These are phyloP conservation scores for Neopelma chrysocephalum DNA, from an alignment of 2,797 vertebrate species.

Conservation along the genomic window DNA sequence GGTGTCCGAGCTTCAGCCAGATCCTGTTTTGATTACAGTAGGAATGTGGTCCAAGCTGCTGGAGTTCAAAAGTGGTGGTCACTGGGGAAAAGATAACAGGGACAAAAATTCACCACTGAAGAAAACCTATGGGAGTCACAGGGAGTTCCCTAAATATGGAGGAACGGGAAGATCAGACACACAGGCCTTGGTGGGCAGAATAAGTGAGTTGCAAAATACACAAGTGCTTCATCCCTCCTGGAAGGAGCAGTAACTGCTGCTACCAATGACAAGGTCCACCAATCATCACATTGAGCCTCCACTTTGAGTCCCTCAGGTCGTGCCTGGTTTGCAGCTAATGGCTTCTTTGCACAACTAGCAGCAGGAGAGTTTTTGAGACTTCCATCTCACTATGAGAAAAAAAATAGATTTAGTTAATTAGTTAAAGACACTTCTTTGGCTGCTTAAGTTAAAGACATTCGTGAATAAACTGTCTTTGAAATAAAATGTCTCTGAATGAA, in stretches of 20 bases:
- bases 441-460: background rate
- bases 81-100: background rate
- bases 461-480: conserved; percentile 1
- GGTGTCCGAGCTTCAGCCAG: background rate
- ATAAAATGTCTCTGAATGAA: background rate
- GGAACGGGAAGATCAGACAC: background rate
- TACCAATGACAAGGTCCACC: background rate
- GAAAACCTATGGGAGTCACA: background rate
- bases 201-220: background rate
- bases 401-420: background rate
- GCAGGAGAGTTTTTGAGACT: background rate
- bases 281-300: background rate
- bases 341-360: background rate
- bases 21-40: background rate
- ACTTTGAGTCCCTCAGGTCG: background rate
- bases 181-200: background rate
- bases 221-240: background rate
- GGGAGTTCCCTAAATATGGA: background rate
- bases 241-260: background rate
- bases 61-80: background rate
- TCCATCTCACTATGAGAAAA: background rate
- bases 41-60: background rate
- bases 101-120: background rate
- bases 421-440: background rate
- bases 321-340: background rate